Percentiles rank a stretch among this genome's conserved stretches.
These are phyloP conservation scores for Drosophila sechellia DNA, from an alignment of 1,140 invertebrate species.

Conservation along the genomic window DNA sequence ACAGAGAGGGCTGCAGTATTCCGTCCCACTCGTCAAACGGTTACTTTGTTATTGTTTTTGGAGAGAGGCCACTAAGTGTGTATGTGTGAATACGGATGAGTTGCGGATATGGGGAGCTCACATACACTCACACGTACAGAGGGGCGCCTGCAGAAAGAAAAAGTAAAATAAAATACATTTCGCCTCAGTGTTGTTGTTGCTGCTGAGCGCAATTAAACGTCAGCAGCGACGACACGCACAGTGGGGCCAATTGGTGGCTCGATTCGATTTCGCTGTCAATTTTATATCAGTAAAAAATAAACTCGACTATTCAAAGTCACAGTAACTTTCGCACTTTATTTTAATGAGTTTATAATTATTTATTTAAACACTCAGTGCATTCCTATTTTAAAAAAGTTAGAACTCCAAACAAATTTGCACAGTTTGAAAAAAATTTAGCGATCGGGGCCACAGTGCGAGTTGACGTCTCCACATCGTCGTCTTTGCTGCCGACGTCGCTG, in stretches of 20 bases:
- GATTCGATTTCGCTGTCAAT: not conserved
- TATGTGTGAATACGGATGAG: conserved; percentile 35
- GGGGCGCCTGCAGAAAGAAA: conserved; percentile 47
- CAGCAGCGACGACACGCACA: conserved; percentile 40
- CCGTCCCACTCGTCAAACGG: conserved; percentile 20
- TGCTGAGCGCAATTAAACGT: conserved; percentile 76
- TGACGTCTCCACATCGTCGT: conserved; percentile 48
- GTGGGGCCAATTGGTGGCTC: conserved; percentile 3
- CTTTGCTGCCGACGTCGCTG: conserved; percentile 47
- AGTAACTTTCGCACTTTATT: too few species aligned
- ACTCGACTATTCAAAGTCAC: too few species aligned
- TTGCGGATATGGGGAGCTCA: conserved; percentile 21
- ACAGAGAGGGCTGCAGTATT: conserved; percentile 12
- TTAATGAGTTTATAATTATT: too few species aligned
- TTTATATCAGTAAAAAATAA: too few species aligned
- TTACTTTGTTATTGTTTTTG: conserved; percentile 44
- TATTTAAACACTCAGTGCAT: too few species aligned
- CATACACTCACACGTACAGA: conserved; percentile 32
- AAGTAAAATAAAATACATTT: conserved; percentile 65
- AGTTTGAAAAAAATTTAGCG: not conserved
- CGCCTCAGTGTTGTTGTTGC: conserved; percentile 38
- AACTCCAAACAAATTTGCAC: not conserved
- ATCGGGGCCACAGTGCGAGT: conserved; percentile 32
- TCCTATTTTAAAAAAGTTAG: too few species aligned
- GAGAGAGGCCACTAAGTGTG: conserved; percentile 32